Percentiles rank a stretch among this genome's conserved stretches.
Evolutionary conservation across 2,797 vertebrate genomes (phyloP).

Genomic region (Scomberomorus guttatus): DNA sequence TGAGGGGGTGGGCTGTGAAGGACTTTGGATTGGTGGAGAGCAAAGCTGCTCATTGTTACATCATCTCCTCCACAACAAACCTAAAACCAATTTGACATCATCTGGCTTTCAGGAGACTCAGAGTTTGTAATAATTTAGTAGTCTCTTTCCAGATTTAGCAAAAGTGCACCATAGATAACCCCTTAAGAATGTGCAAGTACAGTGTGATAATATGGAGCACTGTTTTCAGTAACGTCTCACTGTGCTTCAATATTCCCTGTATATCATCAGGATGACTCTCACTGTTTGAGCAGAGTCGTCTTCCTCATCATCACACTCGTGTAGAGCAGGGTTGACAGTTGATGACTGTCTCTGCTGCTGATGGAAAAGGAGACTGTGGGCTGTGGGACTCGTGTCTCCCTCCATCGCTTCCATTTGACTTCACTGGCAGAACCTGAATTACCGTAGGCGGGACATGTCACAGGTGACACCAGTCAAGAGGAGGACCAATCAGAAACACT

Average conservation of each 20-base stretch:
- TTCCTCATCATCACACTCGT: not conserved
- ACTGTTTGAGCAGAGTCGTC: not conserved
- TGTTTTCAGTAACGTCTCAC: too few relatives aligned
- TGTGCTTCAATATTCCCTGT: too few relatives aligned
- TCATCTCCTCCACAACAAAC: constrained; percentile 73
- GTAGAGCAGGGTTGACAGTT: not conserved
- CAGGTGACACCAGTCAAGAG: not conserved
- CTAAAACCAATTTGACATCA: constrained; percentile 46
- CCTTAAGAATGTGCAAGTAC: not conserved
- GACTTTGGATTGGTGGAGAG: constrained; percentile 64
- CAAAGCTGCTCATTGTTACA: constrained; percentile 72
- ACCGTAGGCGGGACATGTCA: not conserved
- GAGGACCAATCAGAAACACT: too few relatives aligned
- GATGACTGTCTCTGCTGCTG: not conserved
- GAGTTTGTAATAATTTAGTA: constrained; percentile 50
- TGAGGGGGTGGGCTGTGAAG: not conserved
- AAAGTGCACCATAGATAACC: not conserved
- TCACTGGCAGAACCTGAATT: not conserved
- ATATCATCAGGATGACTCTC: not conserved
- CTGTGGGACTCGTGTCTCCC: not conserved
- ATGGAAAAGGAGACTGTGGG: not conserved
- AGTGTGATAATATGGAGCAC: not conserved
- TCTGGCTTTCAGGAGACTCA: constrained; percentile 33
- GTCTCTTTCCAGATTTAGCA: constrained; percentile 37
- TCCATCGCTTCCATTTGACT: not conserved